Evolutionary conservation across 2,797 vertebrate species (phyloP).

Genomic region (Sebastes iracundus): DNA sequence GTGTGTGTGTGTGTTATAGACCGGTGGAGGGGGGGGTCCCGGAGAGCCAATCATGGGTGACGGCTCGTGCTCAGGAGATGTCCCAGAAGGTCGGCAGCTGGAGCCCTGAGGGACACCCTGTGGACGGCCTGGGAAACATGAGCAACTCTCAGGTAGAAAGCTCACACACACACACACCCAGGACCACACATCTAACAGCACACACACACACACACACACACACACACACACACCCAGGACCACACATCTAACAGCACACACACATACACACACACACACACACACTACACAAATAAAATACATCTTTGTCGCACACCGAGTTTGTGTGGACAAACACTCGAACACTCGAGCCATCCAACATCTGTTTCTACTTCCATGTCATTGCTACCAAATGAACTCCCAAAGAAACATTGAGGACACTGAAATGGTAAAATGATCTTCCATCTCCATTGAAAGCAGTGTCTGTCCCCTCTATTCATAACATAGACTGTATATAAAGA

Average conservation of each 20-base stretch:
- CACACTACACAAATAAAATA: no score
- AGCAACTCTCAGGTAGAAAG: slow-evolving; percentile 90
- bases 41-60: slow-evolving; percentile 95
- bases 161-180: slow-evolving; percentile 2
- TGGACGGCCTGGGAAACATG: slow-evolving; percentile 86
- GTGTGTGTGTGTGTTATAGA: slow-evolving; percentile 58
- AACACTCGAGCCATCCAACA: slow-evolving; percentile 26
- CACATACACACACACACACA: background rate
- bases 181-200: background rate
- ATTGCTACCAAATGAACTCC: slow-evolving; percentile 26
- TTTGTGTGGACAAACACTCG: slow-evolving; percentile 17
- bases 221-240: background rate
- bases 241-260: background rate
- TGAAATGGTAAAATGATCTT: slow-evolving; percentile 11
- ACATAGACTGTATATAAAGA: background rate
- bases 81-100: slow-evolving; percentile 93
- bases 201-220: background rate
- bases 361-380: slow-evolving; percentile 41
- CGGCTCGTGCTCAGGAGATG: slow-evolving; percentile 93
- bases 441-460: background rate
- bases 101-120: slow-evolving; percentile 90
- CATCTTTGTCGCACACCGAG: background rate
- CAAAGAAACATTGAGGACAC: slow-evolving; percentile 21
- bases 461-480: background rate
- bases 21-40: slow-evolving; percentile 86